A percentile compares a stretch with the other conserved stretches of the same genome.
Evolutionary conservation across 2,888 invertebrate genomes (phyloP).

Genomic region (Corythucha ciliata): DNA sequence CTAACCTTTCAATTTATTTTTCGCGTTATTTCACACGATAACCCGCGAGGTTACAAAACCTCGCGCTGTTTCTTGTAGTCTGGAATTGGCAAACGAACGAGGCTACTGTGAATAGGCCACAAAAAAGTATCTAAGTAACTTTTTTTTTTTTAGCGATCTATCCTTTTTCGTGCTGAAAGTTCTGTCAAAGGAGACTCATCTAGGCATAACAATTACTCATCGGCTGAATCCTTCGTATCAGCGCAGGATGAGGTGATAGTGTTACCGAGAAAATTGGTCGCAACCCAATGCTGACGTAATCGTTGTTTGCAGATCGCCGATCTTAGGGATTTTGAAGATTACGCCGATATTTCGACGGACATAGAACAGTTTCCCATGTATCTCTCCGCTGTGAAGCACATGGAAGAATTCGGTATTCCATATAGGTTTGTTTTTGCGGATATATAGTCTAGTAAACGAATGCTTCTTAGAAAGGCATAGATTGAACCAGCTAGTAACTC

Average conservation of each 20-base stretch:
- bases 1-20: not conserved
- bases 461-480: too few species aligned
- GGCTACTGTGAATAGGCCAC: not conserved
- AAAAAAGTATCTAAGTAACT: not conserved
- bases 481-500: too few species aligned
- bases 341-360: conserved; percentile 64
- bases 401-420: conserved; percentile 49
- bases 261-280: not conserved
- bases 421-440: conserved; percentile 37
- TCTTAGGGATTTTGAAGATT: conserved; percentile 79
- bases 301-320: conserved; percentile 60
- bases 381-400: conserved; percentile 71
- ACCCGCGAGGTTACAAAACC: not conserved
- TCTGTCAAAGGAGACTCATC: conserved; percentile 40
- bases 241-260: conserved; percentile 72
- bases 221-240: conserved; percentile 91
- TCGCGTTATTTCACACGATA: too few species aligned
- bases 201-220: conserved; percentile 48
- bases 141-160: conserved; percentile 56
- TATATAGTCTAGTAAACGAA: too few species aligned
- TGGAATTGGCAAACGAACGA: too few species aligned
- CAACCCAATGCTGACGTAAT: not conserved
- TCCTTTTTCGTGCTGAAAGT: conserved; percentile 70
- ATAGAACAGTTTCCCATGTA: conserved; percentile 75
- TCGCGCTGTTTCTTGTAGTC: not conserved